phyloP scores from a whole-genome alignment of 2,797 vertebrate genomes.

The Buceros bicornis region DNA sequence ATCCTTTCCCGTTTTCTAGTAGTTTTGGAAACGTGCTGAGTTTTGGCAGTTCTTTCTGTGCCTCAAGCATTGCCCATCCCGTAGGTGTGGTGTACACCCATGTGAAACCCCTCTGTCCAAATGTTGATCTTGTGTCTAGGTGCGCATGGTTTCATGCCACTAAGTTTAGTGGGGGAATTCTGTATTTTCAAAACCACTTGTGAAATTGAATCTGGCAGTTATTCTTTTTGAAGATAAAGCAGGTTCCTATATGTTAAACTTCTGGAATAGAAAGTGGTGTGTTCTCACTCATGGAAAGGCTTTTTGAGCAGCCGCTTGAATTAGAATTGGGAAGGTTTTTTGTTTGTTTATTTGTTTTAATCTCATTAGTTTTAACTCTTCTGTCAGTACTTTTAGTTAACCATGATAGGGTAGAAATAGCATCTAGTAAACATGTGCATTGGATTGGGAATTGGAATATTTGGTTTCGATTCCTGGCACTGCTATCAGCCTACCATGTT shows the following conservation, averaged over 20 bases:
- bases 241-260: neutral
- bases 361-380: neutral
- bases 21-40: neutral
- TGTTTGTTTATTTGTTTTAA: neutral
- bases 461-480: neutral
- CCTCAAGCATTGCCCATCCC: accelerated
- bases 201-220: neutral
- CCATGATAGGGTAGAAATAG: neutral
- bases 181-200: neutral
- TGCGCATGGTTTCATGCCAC: neutral
- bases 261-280: neutral
- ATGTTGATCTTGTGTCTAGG: neutral
- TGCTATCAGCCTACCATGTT: neutral
- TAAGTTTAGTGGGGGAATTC: neutral
- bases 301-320: neutral
- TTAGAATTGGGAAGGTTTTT: neutral
- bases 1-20: neutral
- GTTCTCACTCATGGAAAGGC: neutral
- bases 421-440: neutral
- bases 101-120: neutral
- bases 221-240: neutral
- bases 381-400: neutral
- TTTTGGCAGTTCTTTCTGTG: neutral
- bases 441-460: neutral
- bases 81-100: neutral